These are phyloP conservation scores for Anguilla obscura DNA, from an alignment of 2,797 vertebrate species.

Conservation along the genomic window DNA sequence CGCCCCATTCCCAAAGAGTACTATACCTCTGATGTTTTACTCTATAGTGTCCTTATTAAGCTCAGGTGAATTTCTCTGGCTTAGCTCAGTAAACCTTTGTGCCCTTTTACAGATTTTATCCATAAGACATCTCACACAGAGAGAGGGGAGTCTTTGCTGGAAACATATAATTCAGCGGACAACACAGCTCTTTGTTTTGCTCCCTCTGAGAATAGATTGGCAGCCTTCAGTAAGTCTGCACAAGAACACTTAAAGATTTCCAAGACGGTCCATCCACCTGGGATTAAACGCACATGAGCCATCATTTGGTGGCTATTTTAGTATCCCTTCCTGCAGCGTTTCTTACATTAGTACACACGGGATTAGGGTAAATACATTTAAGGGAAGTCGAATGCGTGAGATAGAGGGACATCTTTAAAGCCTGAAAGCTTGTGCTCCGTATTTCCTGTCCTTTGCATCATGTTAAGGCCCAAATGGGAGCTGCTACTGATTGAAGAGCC, in stretches of 20 bases:
- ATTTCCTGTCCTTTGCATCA: background rate
- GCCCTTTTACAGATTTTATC: background rate
- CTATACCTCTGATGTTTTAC: too few relatives aligned
- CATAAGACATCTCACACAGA: background rate
- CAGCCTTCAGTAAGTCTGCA: slow-evolving; percentile 24
- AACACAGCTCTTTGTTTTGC: background rate
- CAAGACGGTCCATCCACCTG: slow-evolving; percentile 61
- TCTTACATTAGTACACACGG: background rate
- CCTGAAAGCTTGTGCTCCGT: background rate
- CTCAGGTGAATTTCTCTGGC: background rate
- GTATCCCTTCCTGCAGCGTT: background rate
- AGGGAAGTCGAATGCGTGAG: background rate
- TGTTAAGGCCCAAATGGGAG: slow-evolving; percentile 1
- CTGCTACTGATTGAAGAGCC: background rate
- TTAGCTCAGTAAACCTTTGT: background rate
- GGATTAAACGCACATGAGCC: slow-evolving; percentile 18
- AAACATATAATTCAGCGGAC: slow-evolving; percentile 7
- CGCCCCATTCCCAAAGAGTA: too few relatives aligned
- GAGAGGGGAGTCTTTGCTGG: background rate
- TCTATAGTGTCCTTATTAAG: background rate
- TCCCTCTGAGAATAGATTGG: slow-evolving; percentile 21
- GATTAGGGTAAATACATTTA: background rate
- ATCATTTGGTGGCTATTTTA: background rate
- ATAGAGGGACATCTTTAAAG: background rate
- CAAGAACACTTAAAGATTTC: slow-evolving; percentile 42